These are phyloP conservation scores for Philonicus albiceps DNA, from an alignment of 2,888 invertebrate species.

Conservation along the genomic window DNA sequence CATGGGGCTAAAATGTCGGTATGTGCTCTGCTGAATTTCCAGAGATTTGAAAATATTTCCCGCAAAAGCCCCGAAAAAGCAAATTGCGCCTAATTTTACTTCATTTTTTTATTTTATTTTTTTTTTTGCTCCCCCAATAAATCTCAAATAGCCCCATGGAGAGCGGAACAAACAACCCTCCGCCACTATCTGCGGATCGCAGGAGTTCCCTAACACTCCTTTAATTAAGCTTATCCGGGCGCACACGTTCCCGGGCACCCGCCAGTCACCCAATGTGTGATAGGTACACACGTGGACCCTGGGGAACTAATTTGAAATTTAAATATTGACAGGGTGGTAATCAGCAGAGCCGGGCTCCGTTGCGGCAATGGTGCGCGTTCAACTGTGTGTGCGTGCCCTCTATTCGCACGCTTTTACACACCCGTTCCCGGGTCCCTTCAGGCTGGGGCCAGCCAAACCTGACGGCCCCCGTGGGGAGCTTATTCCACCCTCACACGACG, in stretches of 20 bases:
- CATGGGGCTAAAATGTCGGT: neutral
- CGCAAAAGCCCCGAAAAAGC: neutral
- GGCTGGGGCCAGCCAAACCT: neutral
- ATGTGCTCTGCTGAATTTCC: neutral
- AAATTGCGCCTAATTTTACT: conserved; percentile 14
- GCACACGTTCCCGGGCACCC: conserved; percentile 7
- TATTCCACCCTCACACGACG: neutral
- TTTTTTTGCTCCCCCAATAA: neutral
- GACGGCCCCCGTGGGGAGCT: neutral
- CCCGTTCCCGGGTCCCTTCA: neutral
- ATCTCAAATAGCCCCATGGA: conserved; percentile 35
- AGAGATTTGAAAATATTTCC: neutral
- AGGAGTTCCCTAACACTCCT: conserved; percentile 35
- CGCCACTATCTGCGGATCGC: conserved; percentile 34
- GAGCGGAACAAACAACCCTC: conserved; percentile 4
- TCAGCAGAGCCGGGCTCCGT: conserved; percentile 8
- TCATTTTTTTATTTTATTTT: no score
- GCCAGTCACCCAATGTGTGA: conserved; percentile 24
- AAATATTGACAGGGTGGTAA: conserved; percentile 48
- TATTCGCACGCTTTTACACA: conserved; percentile 39
- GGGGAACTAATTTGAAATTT: conserved; percentile 46
- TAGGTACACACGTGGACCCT: conserved; percentile 41
- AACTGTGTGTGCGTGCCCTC: neutral
- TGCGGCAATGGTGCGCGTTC: neutral
- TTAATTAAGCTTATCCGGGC: conserved; percentile 41